Conservation (phyloP, 2,888 invertebrate genomes). For the Clostera curtula region DNA sequence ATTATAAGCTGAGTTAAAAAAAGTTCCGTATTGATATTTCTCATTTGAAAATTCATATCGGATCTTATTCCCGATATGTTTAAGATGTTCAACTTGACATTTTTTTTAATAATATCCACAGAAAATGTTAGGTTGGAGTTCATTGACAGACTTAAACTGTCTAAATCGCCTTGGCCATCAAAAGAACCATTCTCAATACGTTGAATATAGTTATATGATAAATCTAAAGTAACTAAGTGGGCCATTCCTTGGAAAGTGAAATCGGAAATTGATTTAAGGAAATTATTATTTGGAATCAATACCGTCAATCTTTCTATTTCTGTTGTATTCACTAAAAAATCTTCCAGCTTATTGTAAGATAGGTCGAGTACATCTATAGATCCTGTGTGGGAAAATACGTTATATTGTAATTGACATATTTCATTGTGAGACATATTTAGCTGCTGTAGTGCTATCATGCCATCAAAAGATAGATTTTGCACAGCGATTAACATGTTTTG, state of each 20-base stretch:
- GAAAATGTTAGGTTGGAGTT: constrained; percentile 33
- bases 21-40: constrained; percentile 10
- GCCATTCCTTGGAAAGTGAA: constrained; percentile 24
- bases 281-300: constrained; percentile 41
- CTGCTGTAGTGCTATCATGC: constrained; percentile 36
- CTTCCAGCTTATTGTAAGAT: constrained; percentile 39
- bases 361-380: constrained; percentile 42
- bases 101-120: constrained; percentile 17
- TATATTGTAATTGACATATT: constrained; percentile 36
- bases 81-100: constrained; percentile 25
- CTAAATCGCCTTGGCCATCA: constrained; percentile 24
- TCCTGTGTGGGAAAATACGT: constrained; percentile 37
- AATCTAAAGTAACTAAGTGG: constrained; percentile 23
- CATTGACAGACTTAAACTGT: constrained; percentile 40
- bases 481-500: constrained; percentile 30
- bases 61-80: constrained; percentile 32
- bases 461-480: constrained; percentile 41
- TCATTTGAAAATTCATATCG: constrained; percentile 27
- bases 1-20: constrained; percentile 27
- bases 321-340: constrained; percentile 39
- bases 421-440: constrained; percentile 44
- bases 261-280: constrained; percentile 26
- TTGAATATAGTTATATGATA: constrained; percentile 35
- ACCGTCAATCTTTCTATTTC: constrained; percentile 28
- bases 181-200: constrained; percentile 27